Percentiles rank a stretch among this genome's conserved stretches.
phyloP scores from a whole-genome alignment of 1,140 invertebrate species.

The Ylistrum balloti region DNA sequence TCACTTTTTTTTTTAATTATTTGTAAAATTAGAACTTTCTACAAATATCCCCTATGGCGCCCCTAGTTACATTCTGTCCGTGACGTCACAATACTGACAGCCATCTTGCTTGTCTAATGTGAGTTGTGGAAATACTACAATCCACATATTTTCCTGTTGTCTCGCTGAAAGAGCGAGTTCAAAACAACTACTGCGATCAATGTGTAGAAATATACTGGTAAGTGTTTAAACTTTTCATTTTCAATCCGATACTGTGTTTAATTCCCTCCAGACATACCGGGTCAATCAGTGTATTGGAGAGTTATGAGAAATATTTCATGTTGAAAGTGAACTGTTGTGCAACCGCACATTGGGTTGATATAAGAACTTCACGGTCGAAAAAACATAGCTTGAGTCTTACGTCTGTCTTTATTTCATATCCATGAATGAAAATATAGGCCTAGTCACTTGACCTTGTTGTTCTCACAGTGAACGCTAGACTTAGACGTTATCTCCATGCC shows the following conservation, averaged over 20 bases:
- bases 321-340: constrained; percentile 40
- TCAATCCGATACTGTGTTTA: constrained; percentile 8
- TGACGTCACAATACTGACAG: constrained; percentile 63
- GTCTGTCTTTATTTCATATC: too few species aligned
- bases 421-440: too few species aligned
- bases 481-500: too few species aligned
- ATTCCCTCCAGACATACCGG: constrained; percentile 28
- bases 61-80: constrained; percentile 41
- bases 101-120: constrained; percentile 56
- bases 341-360: background rate
- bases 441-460: too few species aligned
- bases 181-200: constrained; percentile 67
- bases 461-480: too few species aligned
- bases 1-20: too few species aligned
- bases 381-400: too few species aligned
- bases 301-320: background rate
- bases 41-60: background rate
- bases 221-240: constrained; percentile 47
- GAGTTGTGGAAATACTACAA: constrained; percentile 48
- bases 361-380: too few species aligned
- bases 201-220: constrained; percentile 74
- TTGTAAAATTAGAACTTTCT: too few species aligned
- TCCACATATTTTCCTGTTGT: constrained; percentile 48
- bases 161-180: constrained; percentile 63
- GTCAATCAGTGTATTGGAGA: background rate